phyloP scores from a whole-genome alignment of 2,113 vertebrate species.

The Antechinus flavipes region DNA sequence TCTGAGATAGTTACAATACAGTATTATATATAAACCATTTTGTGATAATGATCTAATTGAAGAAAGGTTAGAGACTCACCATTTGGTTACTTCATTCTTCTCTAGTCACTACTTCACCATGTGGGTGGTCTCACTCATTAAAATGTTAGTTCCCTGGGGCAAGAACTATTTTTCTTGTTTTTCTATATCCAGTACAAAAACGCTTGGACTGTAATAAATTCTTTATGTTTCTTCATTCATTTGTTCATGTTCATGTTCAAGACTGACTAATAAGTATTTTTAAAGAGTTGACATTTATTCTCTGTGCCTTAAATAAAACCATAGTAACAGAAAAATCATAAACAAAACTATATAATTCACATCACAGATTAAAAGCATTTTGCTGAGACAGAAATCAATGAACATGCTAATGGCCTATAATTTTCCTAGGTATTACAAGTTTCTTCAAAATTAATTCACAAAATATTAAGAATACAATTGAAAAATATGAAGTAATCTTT shows the following conservation, averaged over 20 bases:
- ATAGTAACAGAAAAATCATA: background rate
- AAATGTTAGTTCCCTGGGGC: background rate
- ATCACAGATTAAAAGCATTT: background rate
- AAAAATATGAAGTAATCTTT: slow-evolving; percentile 50
- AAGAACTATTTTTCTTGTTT: background rate
- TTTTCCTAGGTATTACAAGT: slow-evolving; percentile 58
- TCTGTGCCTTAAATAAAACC: background rate
- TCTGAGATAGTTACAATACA: background rate
- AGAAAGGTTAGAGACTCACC: too few species aligned
- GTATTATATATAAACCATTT: background rate
- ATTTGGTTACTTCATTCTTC: background rate
- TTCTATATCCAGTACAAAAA: background rate
- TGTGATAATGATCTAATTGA: background rate
- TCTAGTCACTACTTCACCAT: background rate
- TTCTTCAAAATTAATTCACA: slow-evolving; percentile 1
- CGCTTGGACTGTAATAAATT: background rate
- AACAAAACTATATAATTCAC: background rate
- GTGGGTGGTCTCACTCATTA: background rate
- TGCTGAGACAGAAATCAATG: background rate
- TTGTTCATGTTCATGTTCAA: background rate
- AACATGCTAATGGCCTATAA: slow-evolving; percentile 37
- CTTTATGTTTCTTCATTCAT: background rate
- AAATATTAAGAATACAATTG: background rate
- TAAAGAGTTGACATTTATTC: background rate
- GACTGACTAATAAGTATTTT: background rate